Base-by-base conservation (phyloP, 2,113 vertebrate species). In the Bagarius yarrelli region DNA sequence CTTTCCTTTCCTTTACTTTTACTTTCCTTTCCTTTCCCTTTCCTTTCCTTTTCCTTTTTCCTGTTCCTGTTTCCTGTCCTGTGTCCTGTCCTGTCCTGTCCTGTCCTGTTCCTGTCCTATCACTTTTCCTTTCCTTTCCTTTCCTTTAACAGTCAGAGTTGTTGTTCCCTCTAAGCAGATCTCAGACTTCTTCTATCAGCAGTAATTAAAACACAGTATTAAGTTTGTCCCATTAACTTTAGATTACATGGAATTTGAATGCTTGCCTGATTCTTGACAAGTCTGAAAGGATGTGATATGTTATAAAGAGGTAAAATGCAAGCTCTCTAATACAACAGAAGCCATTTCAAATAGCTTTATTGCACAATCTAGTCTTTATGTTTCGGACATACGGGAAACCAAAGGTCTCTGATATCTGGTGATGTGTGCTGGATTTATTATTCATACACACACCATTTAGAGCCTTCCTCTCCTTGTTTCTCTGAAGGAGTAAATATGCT, bases 401-500 rank as follows among this genome's bases (percentile, higher is more conserved):
- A 40, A 36, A 63, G 12, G 57, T 66, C 32, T 63, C 25, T 12
- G 40, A 57, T 12, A 13, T 67, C n/a, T 56, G 36, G 18, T 4
- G 30, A 19, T 63, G 18, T 30, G 60, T 82, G 70, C 30, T 61
- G 36, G 63, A 56, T 85, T 32, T 53, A 82, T 76, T 71, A 85
- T 79, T 79, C 70, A 82, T 76, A 71, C 32, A 52, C 36, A n/a
- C 67, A 34, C 32, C 25, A 6, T 85, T 85, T 44, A 40, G 15
- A 66, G 9, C 53, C 53, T 50, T 60, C 18, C 47, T 61, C 40
- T 80, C 13, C 55, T 60, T 76, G 12, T 71, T 27, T 71, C 9
- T 27, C 27, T 66, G 57, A 30, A 82, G 61, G 66, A 73, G 81
- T 70, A 53, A 76, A 69, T 57, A 66, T 78, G 78, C 61, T 77